Evolutionary conservation across 1,140 invertebrate species (phyloP).

Genomic region (Geopemphigus sp.): DNA sequence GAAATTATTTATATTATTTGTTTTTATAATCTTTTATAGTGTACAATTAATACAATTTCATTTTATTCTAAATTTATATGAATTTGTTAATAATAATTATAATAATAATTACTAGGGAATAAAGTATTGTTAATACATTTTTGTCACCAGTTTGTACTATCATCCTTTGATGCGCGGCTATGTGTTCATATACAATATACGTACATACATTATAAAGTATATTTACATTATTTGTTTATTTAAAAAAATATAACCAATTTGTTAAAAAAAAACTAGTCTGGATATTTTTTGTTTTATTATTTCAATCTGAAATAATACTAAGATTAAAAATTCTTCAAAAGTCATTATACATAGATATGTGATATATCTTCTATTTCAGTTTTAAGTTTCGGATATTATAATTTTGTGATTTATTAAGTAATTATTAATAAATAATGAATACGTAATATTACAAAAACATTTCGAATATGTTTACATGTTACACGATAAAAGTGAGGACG

Average conservation of each 20-base stretch:
- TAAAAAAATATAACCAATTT: conserved; percentile 20
- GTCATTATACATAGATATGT: too few species aligned
- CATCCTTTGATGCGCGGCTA: background rate
- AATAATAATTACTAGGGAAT: background rate
- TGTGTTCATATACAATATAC: conserved; percentile 30
- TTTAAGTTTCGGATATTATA: too few species aligned
- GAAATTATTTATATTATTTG: conserved; percentile 23
- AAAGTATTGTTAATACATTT: conserved; percentile 33
- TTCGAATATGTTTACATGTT: too few species aligned
- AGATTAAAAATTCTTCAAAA: too few species aligned
- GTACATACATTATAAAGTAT: background rate
- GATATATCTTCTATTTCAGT: too few species aligned
- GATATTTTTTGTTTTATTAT: background rate
- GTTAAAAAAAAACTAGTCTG: background rate
- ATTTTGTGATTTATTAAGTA: too few species aligned
- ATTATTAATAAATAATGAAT: too few species aligned
- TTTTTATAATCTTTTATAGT: conserved; percentile 16
- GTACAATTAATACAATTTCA: conserved; percentile 1
- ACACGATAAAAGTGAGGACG: too few species aligned
- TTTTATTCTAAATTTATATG: conserved; percentile 5
- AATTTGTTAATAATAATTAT: conserved; percentile 19
- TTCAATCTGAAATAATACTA: background rate
- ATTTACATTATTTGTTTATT: conserved; percentile 6
- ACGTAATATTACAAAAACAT: too few species aligned
- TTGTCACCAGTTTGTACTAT: conserved; percentile 27